Percentiles rank a stretch among this genome's conserved stretches.
phyloP scores from a whole-genome alignment of 2,113 vertebrate species.

The Canis aureus region DNA sequence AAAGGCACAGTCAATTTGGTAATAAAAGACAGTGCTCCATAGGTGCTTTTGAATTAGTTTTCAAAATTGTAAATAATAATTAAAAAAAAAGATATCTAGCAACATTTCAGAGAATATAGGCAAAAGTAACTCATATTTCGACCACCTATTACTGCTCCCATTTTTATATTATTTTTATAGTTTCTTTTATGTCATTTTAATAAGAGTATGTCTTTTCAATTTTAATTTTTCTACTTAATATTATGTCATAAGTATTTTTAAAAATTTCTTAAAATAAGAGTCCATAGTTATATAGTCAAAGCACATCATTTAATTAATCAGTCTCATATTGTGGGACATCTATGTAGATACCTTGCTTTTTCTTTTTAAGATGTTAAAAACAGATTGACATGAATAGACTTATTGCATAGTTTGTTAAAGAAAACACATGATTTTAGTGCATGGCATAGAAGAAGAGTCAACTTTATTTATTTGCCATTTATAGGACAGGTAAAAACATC shows the following conservation, averaged over 20 bases:
- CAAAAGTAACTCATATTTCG: slow-evolving; percentile 19
- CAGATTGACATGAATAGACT: neutral
- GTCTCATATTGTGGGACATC: neutral
- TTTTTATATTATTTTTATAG: slow-evolving; percentile 30
- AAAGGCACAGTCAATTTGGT: neutral
- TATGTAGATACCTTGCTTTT: neutral
- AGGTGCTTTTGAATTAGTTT: slow-evolving; percentile 55
- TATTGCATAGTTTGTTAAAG: neutral
- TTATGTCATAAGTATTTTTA: neutral
- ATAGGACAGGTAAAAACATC: neutral
- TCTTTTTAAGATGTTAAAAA: slow-evolving; percentile 7
- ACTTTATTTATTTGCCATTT: neutral
- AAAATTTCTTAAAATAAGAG: slow-evolving; percentile 3
- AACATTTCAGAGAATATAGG: slow-evolving; percentile 25
- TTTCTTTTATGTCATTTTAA: neutral
- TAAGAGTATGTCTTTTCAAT: neutral
- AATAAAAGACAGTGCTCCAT: slow-evolving; percentile 9
- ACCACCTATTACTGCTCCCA: neutral
- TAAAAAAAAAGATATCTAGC: neutral
- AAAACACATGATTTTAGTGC: neutral
- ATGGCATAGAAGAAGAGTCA: neutral
- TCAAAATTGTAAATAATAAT: neutral
- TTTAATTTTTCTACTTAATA: slow-evolving; percentile 47
- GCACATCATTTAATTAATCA: slow-evolving; percentile 13
- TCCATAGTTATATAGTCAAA: neutral